phyloP scores from a whole-genome alignment of 2,797 vertebrate genomes.

The Karalla daura region DNA sequence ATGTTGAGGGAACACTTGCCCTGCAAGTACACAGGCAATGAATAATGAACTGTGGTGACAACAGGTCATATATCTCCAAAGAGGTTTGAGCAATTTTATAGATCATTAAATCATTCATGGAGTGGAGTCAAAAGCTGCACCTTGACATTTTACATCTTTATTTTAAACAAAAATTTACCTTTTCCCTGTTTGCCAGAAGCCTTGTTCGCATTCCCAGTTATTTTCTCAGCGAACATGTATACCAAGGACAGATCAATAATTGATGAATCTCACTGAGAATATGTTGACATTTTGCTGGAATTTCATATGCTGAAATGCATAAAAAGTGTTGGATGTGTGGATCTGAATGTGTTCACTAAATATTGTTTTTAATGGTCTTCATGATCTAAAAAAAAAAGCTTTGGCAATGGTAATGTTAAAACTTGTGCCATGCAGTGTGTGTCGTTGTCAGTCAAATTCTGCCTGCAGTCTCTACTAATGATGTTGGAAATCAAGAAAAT shows the following conservation, averaged over 20 bases:
- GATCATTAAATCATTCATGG: slow-evolving; percentile 20
- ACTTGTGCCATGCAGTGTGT: too few relatives aligned
- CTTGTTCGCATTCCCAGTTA: not conserved
- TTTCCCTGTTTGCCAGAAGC: not conserved
- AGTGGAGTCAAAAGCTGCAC: not conserved
- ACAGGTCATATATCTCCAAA: slow-evolving; percentile 15
- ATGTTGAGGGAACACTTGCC: slow-evolving; percentile 43
- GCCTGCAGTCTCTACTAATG: not conserved
- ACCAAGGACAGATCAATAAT: not conserved
- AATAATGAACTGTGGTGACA: slow-evolving; percentile 36
- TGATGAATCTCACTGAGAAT: not conserved
- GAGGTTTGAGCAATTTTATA: not conserved
- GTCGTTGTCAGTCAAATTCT: slow-evolving; percentile 5
- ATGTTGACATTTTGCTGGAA: not conserved
- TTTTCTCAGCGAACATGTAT: not conserved
- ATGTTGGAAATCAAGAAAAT: not conserved
- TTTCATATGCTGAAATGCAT: too few relatives aligned
- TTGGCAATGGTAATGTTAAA: too few relatives aligned
- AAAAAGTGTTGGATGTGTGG: too few relatives aligned
- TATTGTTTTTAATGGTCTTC: too few relatives aligned
- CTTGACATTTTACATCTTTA: not conserved
- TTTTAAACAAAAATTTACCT: not conserved
- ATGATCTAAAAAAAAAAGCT: too few relatives aligned
- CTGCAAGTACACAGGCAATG: slow-evolving; percentile 33
- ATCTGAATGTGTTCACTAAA: too few relatives aligned